A percentile compares a stretch with the other conserved stretches of the same genome.
phyloP scores from a whole-genome alignment of 1,140 invertebrate species.

The Agrypnia vestita region DNA sequence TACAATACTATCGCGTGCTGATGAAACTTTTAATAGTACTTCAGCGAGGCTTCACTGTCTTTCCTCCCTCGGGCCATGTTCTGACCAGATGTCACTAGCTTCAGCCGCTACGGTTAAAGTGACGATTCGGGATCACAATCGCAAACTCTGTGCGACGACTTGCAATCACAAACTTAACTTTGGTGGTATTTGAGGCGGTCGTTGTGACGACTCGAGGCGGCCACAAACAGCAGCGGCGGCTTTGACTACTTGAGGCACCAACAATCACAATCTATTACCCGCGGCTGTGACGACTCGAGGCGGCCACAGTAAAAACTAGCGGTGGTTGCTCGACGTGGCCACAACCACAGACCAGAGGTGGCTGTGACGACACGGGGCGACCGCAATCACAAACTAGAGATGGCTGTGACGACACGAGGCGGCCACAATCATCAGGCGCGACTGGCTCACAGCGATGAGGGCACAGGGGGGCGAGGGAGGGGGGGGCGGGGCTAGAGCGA shows the following conservation, averaged over 20 bases:
- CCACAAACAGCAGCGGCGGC: too few relatives aligned
- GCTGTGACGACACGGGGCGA: too few relatives aligned
- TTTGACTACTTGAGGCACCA: too few relatives aligned
- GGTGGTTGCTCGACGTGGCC: too few relatives aligned
- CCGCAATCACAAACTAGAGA: not conserved
- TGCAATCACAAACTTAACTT: not conserved
- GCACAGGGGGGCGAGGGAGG: conserved; percentile 24
- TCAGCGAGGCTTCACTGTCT: not conserved
- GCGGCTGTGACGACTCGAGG: not conserved
- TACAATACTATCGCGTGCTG: conserved; percentile 11
- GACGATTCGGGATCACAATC: not conserved
- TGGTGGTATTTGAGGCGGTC: not conserved
- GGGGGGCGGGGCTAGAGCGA: conserved; percentile 78
- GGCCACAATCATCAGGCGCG: not conserved
- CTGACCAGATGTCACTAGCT: not conserved
- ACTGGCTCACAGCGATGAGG: not conserved
- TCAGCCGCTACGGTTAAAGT: too few relatives aligned
- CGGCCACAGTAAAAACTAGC: not conserved
- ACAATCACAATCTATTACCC: not conserved
- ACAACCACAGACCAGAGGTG: too few relatives aligned
- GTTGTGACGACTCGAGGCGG: too few relatives aligned
- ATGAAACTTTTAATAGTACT: not conserved
- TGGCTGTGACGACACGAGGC: not conserved
- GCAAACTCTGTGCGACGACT: not conserved
- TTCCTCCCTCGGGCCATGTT: conserved; percentile 2